Evolutionary conservation across 1,140 invertebrate species (phyloP), one percentile per base, ranked within the genome.

Genomic region (Drosophila lini): DNA sequence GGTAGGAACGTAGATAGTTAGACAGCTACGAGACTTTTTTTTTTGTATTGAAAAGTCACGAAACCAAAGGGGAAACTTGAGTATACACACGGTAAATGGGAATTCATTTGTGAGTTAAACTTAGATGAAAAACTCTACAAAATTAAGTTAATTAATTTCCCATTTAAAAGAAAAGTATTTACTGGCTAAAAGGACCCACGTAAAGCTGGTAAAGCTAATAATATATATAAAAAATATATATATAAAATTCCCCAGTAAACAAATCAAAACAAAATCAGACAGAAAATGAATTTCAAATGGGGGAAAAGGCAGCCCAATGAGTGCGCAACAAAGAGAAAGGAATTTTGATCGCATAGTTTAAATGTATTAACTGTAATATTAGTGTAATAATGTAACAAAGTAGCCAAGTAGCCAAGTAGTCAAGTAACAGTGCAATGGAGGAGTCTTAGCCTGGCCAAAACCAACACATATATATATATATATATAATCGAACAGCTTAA

Each of bases 401-500:
- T 57, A 36, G 28, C 42, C 22, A 25, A 47, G 13, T 45, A 22
- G 6, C 22, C 45, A n/a, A 10, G 31, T 32, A 9, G 5, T 32
- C 28, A 40, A 34, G 25, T 38, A 60, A 74, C 60, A 68, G 61
- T 67, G 62, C 59, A 32, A 32, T 32, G 28, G 47, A 50, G 47
- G n/a, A 16, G 47, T 59, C 76, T 77, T 73, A 58, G 55, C 65
- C 10, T 16, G 61, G 50, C 71, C 67, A 50, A 50, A 50, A 50
- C 74, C 41, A 57, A 64, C 61, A 64, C 64, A 64, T 36, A 44
- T 41, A 16, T 16, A 10, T n/a, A 45, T 52, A 55, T 44, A n/a
- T 50, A 50, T 32, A 45, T 63, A 62, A 55, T 78, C 78, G 77
- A 86, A 79, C 65, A 63, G 60, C 82, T 85, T 86, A 85, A 85